phyloP scores from a whole-genome alignment of 2,113 vertebrate species.

The Hyla sarda region DNA sequence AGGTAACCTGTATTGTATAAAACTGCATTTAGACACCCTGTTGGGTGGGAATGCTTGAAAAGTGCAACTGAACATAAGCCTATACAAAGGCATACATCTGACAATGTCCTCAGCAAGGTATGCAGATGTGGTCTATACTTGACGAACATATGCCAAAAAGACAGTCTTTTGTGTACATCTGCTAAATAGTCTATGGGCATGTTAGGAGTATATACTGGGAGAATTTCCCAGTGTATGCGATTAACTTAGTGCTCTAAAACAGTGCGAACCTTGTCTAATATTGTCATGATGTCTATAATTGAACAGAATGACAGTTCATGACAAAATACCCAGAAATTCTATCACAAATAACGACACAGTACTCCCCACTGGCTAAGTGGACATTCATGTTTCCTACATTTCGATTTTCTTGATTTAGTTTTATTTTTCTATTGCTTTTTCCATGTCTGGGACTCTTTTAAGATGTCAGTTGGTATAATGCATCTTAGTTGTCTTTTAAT shows the following conservation, averaged over 20 bases:
- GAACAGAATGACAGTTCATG: neutral
- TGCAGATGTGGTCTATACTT: too few relatives aligned
- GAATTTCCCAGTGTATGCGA: neutral
- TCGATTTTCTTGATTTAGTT: neutral
- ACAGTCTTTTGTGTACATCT: too few relatives aligned
- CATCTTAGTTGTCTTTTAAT: slow-evolving; percentile 2
- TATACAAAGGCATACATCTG: too few relatives aligned
- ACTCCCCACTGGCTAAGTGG: neutral
- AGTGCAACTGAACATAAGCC: too few relatives aligned
- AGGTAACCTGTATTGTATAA: too few relatives aligned
- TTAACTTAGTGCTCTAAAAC: neutral
- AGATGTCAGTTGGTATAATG: slow-evolving; percentile 19
- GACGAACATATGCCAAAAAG: too few relatives aligned
- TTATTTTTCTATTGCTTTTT: slow-evolving; percentile 5
- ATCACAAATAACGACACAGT: neutral
- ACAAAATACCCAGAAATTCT: neutral
- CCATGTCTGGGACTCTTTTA: neutral
- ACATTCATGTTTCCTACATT: neutral
- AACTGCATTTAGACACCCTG: too few relatives aligned
- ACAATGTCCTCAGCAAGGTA: too few relatives aligned
- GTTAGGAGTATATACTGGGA: too few relatives aligned
- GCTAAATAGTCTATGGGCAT: too few relatives aligned
- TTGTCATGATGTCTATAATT: neutral
- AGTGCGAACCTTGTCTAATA: neutral
- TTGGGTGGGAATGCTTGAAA: too few relatives aligned